A percentile compares a stretch with the other conserved stretches of the same genome.
These are phyloP conservation scores for Hapalemur alaotrensis DNA, from an alignment of 2,797 vertebrate species.

Conservation along the genomic window DNA sequence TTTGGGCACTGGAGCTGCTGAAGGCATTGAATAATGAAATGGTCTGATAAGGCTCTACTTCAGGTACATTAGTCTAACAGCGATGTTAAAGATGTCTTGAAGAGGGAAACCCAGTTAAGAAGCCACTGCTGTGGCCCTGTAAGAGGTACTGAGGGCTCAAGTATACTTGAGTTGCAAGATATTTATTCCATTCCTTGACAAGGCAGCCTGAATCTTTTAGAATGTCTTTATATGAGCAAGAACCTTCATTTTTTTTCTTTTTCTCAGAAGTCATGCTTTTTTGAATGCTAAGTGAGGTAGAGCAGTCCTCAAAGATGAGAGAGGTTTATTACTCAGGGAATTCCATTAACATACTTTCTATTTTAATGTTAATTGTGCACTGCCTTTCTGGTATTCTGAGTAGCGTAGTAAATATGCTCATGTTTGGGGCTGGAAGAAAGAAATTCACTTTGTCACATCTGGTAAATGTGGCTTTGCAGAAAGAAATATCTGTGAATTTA, in stretches of 20 bases:
- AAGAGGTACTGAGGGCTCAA: background rate
- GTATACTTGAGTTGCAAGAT: background rate
- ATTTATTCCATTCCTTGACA: background rate
- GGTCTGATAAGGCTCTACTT: background rate
- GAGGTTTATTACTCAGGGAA: background rate
- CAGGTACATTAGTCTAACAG: background rate
- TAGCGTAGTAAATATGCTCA: conserved; percentile 6
- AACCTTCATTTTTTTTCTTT: background rate
- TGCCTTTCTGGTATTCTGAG: conserved; percentile 35
- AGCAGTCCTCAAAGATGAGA: background rate
- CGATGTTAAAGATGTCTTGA: background rate
- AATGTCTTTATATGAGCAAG: background rate
- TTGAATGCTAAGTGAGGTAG: background rate
- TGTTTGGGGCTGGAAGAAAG: background rate
- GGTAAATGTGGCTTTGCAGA: conserved; percentile 17
- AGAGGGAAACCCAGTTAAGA: background rate
- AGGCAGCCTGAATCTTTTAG: background rate
- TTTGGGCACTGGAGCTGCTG: background rate
- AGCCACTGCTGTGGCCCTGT: background rate
- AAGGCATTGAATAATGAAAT: background rate
- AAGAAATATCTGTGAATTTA: conserved; percentile 44
- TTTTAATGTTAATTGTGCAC: conserved; percentile 19
- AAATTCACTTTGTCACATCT: conserved; percentile 19
- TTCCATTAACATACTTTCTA: background rate
- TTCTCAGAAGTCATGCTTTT: background rate